A percentile compares a stretch with the other conserved stretches of the same genome.
Conservation (phyloP, 2,888 invertebrate species). For the Lasiommata megera region DNA sequence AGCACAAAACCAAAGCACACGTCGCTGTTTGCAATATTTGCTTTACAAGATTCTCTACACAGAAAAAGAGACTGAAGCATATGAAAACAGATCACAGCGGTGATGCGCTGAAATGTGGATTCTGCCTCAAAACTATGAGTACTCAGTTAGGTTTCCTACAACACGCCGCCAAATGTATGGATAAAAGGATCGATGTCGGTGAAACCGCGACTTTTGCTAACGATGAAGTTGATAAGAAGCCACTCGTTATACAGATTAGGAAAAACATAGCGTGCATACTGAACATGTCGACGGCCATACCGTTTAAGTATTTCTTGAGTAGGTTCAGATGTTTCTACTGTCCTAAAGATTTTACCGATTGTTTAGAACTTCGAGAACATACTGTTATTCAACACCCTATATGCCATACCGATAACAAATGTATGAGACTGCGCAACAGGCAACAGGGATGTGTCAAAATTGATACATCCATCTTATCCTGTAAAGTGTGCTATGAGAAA, state of each 20-base stretch:
- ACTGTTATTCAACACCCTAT: conserved; percentile 54
- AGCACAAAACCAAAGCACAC: conserved; percentile 54
- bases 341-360: conserved; percentile 52
- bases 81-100: conserved; percentile 54
- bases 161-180: conserved; percentile 52
- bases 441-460: conserved; percentile 59
- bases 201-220: conserved; percentile 29
- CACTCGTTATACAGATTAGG: conserved; percentile 48
- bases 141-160: conserved; percentile 56
- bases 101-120: conserved; percentile 49
- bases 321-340: conserved; percentile 68
- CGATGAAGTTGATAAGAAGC: conserved; percentile 39
- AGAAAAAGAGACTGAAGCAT: conserved; percentile 51
- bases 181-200: conserved; percentile 30
- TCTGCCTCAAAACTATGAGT: conserved; percentile 51
- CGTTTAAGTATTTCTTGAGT: conserved; percentile 62
- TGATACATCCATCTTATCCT: conserved; percentile 53
- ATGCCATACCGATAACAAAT: conserved; percentile 54
- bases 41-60: conserved; percentile 51
- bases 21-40: conserved; percentile 60
- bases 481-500: conserved; percentile 50
- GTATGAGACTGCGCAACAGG: conserved; percentile 52
- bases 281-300: conserved; percentile 64
- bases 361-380: conserved; percentile 56
- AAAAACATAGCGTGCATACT: conserved; percentile 55